phyloP scores from a whole-genome alignment of 2,797 vertebrate genomes.

The Melanotaenia trifasciata region DNA sequence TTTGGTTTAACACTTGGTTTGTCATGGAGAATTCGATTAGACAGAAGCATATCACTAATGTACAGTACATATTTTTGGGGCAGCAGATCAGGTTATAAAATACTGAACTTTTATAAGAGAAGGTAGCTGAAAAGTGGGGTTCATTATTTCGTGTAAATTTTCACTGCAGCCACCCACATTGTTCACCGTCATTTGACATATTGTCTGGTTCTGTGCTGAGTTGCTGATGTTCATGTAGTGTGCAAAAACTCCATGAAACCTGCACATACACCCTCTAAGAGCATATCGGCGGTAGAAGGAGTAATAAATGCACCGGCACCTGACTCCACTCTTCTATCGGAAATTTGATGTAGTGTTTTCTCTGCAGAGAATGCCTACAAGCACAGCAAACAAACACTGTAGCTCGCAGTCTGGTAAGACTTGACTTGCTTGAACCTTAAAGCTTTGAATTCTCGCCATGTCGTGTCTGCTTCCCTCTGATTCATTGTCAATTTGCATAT shows the following conservation, averaged over 20 bases:
- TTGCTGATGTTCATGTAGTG: neutral
- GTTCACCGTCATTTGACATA: neutral
- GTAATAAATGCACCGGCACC: slow-evolving; percentile 25
- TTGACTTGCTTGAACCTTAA: slow-evolving; percentile 42
- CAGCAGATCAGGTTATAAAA: neutral
- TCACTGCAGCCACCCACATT: neutral
- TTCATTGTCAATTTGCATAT: slow-evolving; percentile 59
- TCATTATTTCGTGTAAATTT: neutral
- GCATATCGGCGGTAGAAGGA: slow-evolving; percentile 18
- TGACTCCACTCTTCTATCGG: slow-evolving; percentile 42
- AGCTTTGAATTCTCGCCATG: slow-evolving; percentile 27
- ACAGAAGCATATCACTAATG: no score
- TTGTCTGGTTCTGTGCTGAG: neutral
- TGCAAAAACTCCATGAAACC: neutral
- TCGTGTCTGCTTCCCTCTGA: slow-evolving; percentile 34
- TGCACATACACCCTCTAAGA: slow-evolving; percentile 23
- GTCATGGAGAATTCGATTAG: no score
- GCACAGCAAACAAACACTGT: slow-evolving; percentile 12
- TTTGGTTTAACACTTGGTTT: no score
- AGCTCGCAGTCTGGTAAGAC: slow-evolving; percentile 27
- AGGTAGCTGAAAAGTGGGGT: neutral
- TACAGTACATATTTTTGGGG: neutral
- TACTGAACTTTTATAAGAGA: neutral
- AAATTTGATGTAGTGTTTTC: slow-evolving; percentile 40
- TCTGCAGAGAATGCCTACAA: slow-evolving; percentile 19